Conservation (phyloP, 1,140 invertebrate genomes). For the Apolygus lucorum region DNA sequence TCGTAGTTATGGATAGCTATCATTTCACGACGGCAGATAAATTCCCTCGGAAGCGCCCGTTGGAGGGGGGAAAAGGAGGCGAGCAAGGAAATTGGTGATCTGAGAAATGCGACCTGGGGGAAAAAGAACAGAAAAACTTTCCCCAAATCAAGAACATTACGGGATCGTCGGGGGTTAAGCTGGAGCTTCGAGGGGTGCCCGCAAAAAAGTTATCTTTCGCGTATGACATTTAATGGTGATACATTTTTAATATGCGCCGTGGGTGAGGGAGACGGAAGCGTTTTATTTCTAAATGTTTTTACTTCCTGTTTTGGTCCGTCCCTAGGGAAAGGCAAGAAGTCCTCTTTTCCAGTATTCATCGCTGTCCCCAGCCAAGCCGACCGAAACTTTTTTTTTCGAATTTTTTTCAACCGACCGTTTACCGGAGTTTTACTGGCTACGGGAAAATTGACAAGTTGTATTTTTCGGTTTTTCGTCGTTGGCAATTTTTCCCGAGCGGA, state of each 20-base stretch:
- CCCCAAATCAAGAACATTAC: slow-evolving; percentile 20
- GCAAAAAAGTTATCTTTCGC: slow-evolving; percentile 23
- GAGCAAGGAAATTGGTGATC: slow-evolving; percentile 20
- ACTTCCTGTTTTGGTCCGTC: slow-evolving; percentile 1
- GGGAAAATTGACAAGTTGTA: slow-evolving; percentile 6
- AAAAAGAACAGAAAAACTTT: slow-evolving; percentile 11
- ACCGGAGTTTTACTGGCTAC: not conserved
- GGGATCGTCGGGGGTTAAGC: not conserved
- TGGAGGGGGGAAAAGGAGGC: not conserved
- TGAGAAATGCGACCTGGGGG: slow-evolving; percentile 19
- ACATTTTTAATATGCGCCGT: slow-evolving; percentile 27
- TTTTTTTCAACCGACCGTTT: not conserved
- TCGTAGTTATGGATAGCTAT: slow-evolving; percentile 12
- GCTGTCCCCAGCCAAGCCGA: not conserved
- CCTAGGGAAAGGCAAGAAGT: not conserved
- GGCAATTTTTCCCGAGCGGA: not conserved
- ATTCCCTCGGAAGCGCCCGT: not conserved
- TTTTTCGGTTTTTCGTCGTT: not conserved
- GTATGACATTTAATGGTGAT: slow-evolving; percentile 29
- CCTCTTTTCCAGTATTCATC: not conserved
- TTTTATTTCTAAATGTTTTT: slow-evolving; percentile 26
- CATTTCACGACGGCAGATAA: slow-evolving; percentile 15
- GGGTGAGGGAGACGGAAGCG: slow-evolving; percentile 2
- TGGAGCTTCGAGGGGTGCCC: not conserved
- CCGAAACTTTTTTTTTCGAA: not conserved